Evolutionary conservation across 2,113 vertebrate genomes (phyloP).

Genomic region (Cnemophilus loriae): DNA sequence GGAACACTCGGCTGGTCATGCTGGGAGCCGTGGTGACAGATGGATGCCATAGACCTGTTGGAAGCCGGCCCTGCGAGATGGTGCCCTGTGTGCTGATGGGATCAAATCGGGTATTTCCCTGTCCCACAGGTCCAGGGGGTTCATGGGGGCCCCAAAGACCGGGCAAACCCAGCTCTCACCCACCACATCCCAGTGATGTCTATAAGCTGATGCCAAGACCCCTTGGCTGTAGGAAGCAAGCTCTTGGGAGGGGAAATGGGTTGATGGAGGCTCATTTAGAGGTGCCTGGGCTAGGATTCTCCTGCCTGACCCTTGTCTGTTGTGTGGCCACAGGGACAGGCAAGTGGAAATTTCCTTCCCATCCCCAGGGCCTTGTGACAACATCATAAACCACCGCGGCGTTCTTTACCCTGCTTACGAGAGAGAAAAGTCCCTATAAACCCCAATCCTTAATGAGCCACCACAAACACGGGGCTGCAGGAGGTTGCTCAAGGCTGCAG

Average conservation of each 20-base stretch:
- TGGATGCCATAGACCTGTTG: fast-evolving
- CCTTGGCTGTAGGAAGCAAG: not conserved
- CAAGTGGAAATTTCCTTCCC: slow-evolving; percentile 68
- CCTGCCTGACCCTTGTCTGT: not conserved
- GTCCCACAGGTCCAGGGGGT: not conserved
- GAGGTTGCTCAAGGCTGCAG: slow-evolving; percentile 21
- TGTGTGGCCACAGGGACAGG: not conserved
- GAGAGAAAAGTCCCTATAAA: not conserved
- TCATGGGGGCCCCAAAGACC: not conserved
- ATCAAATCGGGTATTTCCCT: not conserved
- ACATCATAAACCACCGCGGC: slow-evolving; percentile 12
- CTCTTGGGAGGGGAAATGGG: fast-evolving
- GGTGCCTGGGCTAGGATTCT: not conserved
- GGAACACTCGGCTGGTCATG: fast-evolving
- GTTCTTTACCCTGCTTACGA: not conserved
- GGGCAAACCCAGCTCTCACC: not conserved
- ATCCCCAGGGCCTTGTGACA: slow-evolving; percentile 44
- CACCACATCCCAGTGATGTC: not conserved
- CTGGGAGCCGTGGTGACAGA: fast-evolving
- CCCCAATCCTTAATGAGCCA: not conserved
- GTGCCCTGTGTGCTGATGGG: not conserved
- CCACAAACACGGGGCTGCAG: not conserved
- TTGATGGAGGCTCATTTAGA: not conserved
- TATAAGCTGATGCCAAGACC: not conserved
- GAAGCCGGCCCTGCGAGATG: not conserved